Evolutionary conservation across 2,113 vertebrate species (phyloP), one percentile per base, ranked within the genome.

Genomic region (Heterochromis multidens): DNA sequence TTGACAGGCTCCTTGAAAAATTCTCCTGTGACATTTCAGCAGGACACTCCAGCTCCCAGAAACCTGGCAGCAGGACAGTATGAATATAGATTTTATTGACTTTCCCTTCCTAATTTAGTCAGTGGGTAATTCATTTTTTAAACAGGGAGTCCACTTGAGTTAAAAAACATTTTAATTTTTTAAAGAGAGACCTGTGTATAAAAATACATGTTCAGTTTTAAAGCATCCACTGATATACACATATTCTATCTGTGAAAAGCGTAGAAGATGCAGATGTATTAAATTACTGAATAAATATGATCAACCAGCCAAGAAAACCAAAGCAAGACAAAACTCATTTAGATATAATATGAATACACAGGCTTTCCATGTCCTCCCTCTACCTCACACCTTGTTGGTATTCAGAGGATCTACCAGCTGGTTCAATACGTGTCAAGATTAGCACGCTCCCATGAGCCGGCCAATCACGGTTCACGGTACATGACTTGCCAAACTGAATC

Each of bases 391-490:
- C 84, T 72, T 21, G 67, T 89, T 88, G 80, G 19, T 86, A 84
- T 91, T 88, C 88, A 81, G 84, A 60, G 54, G 79, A 10, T 70
- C 46, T 1, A 40, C 58, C 86, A 61, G 74, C 52, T 56, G 56
- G 9, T 56, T 82, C 81, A 46, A 9, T 70, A 79, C 62, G 76
- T 83, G 85, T 85, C 84, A 83, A 79, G 86, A 91, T 88, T 89
- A 82, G 62, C 79, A 70, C 49, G 85, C 82, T 86, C 56, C 85
- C 2, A 9, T 65, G 82, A 81, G 80, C 79, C 72, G 74, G 52
- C 90, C 88, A 87, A 93, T 90, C 84, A 72, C 82, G 61, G 82
- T 87, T 91, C 90, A 91, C 63, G 56, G 76, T 86, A 52, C 85
- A 67, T 60, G 81, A 58, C 81, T 89, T 58, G 74, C 85, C 80